Conservation (phyloP, 37 sponge, comb jelly and placozoan species). For the Chondrosia reniformis region DNA sequence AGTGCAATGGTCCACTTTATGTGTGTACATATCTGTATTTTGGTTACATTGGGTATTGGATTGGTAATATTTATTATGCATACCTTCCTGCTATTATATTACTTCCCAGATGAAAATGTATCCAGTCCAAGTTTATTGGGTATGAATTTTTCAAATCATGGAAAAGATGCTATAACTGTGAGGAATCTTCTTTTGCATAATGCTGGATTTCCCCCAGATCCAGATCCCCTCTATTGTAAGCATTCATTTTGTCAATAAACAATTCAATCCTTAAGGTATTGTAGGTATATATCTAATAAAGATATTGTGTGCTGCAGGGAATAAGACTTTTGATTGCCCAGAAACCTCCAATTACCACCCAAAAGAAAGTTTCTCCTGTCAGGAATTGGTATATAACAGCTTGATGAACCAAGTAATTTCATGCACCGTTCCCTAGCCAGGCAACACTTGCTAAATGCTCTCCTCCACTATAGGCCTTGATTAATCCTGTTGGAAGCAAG, state of each 20-base stretch:
- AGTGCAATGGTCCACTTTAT: too few species aligned
- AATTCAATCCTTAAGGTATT: background rate
- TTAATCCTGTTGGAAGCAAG: constrained; percentile 8
- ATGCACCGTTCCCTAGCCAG: background rate
- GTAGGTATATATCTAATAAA: background rate
- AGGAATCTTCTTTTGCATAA: constrained; percentile 31
- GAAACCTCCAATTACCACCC: constrained; percentile 21
- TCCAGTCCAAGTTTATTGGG: constrained; percentile 12
- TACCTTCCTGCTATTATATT: too few species aligned
- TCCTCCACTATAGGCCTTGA: background rate
- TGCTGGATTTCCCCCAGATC: constrained; percentile 34
- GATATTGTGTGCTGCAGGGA: constrained; percentile 3
- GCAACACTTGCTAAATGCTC: background rate
- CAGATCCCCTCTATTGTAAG: constrained; percentile 21
- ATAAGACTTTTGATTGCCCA: constrained; percentile 17
- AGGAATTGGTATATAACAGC: background rate
- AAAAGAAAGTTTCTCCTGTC: constrained; percentile 21
- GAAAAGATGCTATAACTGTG: constrained; percentile 16
- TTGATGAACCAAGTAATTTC: constrained; percentile 11
- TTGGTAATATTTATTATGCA: too few species aligned
- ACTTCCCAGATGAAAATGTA: constrained; percentile 21
- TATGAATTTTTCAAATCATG: background rate
- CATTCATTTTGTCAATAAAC: background rate
- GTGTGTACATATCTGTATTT: too few species aligned
- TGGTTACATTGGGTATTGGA: too few species aligned